Percentiles rank a stretch among this genome's conserved stretches.
phyloP scores from a whole-genome alignment of 2,113 vertebrate species.

The Neoarius graeffei region DNA sequence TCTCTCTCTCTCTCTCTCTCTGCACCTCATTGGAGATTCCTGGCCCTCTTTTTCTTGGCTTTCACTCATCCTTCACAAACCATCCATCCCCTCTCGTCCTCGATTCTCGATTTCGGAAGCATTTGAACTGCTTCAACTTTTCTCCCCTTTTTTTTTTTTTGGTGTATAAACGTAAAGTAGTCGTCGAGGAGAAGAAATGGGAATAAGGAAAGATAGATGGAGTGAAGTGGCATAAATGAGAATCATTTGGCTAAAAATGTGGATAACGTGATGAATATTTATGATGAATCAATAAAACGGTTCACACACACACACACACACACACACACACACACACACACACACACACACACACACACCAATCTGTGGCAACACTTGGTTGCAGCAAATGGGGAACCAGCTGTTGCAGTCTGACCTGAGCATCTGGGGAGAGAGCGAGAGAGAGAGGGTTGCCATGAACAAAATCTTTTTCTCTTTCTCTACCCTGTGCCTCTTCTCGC shows the following conservation, averaged over 20 bases:
- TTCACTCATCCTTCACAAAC: conserved; percentile 70
- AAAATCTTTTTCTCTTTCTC: background rate
- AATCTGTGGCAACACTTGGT: conserved; percentile 77
- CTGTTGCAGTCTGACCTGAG: conserved; percentile 77
- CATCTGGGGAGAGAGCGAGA: conserved; percentile 67
- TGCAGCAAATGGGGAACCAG: conserved; percentile 79
- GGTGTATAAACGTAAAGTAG: background rate
- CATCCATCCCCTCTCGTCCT: conserved; percentile 62
- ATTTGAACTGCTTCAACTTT: background rate
- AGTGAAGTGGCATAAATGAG: conserved; percentile 45
- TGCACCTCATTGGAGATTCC: conserved; percentile 58
- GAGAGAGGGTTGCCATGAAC: background rate
- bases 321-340: conserved; percentile 55
- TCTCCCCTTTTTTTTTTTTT: too few relatives aligned
- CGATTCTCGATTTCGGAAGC: conserved; percentile 61
- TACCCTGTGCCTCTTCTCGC: background rate
- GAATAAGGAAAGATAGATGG: conserved; percentile 17
- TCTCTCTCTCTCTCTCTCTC: conserved; percentile 37
- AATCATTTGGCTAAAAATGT: conserved; percentile 50
- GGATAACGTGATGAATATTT: conserved; percentile 65
- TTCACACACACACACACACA: conserved; percentile 55
- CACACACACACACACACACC: conserved; percentile 61
- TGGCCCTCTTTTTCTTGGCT: conserved; percentile 68
- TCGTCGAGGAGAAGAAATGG: conserved; percentile 48
- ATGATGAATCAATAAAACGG: conserved; percentile 66